A percentile compares a stretch with the other conserved stretches of the same genome.
phyloP scores from a whole-genome alignment of 2,888 invertebrate genomes.

The Scaptomyza polygonia region DNA sequence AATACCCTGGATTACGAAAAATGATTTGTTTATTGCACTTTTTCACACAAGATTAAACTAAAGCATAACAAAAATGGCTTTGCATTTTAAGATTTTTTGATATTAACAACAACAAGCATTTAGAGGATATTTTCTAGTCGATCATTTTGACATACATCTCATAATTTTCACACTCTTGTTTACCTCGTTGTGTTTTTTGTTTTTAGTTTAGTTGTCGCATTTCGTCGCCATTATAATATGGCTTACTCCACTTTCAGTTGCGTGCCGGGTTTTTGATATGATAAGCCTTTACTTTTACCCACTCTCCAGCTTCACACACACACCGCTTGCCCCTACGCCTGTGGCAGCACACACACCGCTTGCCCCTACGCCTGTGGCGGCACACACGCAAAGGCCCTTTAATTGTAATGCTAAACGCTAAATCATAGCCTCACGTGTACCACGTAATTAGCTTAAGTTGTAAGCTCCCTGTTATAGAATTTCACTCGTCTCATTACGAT shows the following conservation, averaged over 20 bases:
- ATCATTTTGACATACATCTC: neutral
- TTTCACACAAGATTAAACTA: too few relatives aligned
- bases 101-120: neutral
- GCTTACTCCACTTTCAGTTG: constrained; percentile 59
- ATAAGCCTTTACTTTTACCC: constrained; percentile 54
- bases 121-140: constrained; percentile 16
- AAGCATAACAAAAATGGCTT: too few relatives aligned
- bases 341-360: neutral
- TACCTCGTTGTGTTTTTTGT: constrained; percentile 16
- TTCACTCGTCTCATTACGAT: constrained; percentile 53
- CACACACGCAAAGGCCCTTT: constrained; percentile 46
- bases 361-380: neutral
- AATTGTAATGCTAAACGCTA: constrained; percentile 77
- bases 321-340: too few relatives aligned
- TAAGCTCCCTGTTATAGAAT: constrained; percentile 64
- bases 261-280: constrained; percentile 71
- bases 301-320: neutral
- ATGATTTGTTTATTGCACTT: neutral
- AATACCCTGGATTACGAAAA: constrained; percentile 16
- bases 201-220: constrained; percentile 56
- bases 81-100: too few relatives aligned
- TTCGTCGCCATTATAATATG: constrained; percentile 63
- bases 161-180: neutral
- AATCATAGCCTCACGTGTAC: constrained; percentile 75
- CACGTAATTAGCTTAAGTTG: constrained; percentile 80